These are phyloP conservation scores for Lacerta agilis DNA, from an alignment of 2,797 vertebrate species.

Conservation along the genomic window DNA sequence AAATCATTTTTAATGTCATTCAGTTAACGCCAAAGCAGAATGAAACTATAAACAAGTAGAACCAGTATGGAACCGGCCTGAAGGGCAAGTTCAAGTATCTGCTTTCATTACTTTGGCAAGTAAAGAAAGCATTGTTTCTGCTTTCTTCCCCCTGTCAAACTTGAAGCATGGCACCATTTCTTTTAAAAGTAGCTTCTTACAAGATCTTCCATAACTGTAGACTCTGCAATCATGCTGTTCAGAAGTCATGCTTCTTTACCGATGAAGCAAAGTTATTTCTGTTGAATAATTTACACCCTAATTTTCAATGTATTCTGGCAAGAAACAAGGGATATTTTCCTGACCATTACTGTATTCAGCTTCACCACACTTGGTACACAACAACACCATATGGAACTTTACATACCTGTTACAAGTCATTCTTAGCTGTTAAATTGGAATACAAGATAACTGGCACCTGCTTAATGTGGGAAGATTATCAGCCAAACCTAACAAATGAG, in stretches of 20 bases:
- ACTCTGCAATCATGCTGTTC: background rate
- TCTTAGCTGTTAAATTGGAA: background rate
- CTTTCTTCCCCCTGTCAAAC: background rate
- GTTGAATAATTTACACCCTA: background rate
- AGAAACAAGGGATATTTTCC: background rate
- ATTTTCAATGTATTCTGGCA: background rate
- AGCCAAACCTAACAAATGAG: too few species aligned
- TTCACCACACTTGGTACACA: background rate
- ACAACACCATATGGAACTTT: background rate
- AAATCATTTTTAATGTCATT: background rate
- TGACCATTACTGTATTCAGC: background rate
- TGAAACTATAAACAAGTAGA: slow-evolving; percentile 32
- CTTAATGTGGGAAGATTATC: background rate
- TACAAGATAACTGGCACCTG: background rate
- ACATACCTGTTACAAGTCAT: background rate
- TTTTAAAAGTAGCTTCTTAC: background rate
- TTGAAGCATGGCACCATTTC: background rate
- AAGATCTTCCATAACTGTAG: background rate
- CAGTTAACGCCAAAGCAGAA: background rate
- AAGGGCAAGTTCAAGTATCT: slow-evolving; percentile 28
- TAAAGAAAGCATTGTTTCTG: background rate
- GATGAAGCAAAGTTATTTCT: background rate
- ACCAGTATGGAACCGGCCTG: background rate
- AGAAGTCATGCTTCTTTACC: background rate
- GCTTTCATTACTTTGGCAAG: background rate